These are phyloP conservation scores for Chironomus striatipennis DNA, from an alignment of 1,140 invertebrate genomes.

Conservation along the genomic window DNA sequence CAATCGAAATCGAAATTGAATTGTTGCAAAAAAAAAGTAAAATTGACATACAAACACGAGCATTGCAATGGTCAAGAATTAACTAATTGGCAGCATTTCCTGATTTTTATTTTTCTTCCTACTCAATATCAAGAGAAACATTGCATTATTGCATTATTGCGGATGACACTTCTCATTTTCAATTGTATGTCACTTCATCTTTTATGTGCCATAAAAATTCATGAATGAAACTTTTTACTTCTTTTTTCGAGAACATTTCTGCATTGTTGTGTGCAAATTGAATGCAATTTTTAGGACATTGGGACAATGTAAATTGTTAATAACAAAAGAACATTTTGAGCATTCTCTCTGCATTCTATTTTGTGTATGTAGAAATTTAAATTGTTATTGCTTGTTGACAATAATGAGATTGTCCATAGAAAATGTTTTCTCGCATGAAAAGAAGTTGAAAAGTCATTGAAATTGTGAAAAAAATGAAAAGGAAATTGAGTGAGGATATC, in stretches of 20 bases:
- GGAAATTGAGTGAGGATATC: conserved; percentile 17
- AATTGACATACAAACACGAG: neutral
- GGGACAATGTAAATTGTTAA: neutral
- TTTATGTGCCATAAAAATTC: neutral
- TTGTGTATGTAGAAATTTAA: neutral
- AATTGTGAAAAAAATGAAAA: neutral
- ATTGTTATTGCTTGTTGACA: neutral
- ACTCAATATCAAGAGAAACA: too few species aligned
- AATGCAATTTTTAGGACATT: neutral
- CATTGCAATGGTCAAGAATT: neutral
- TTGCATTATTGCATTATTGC: too few species aligned
- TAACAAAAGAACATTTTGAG: neutral
- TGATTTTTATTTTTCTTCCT: neutral
- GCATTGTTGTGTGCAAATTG: neutral
- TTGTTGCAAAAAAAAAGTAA: neutral
- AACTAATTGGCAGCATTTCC: conserved; percentile 6
- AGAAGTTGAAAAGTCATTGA: conserved; percentile 16
- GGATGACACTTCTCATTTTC: neutral
- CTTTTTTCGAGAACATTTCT: too few species aligned
- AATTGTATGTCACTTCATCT: neutral
- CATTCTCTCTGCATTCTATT: neutral
- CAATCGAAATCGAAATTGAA: neutral
- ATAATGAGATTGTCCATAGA: conserved; percentile 11
- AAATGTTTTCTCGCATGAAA: neutral
- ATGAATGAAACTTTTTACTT: too few species aligned